phyloP scores from a whole-genome alignment of 2,113 vertebrate genomes.

The Eretmochelys imbricata region DNA sequence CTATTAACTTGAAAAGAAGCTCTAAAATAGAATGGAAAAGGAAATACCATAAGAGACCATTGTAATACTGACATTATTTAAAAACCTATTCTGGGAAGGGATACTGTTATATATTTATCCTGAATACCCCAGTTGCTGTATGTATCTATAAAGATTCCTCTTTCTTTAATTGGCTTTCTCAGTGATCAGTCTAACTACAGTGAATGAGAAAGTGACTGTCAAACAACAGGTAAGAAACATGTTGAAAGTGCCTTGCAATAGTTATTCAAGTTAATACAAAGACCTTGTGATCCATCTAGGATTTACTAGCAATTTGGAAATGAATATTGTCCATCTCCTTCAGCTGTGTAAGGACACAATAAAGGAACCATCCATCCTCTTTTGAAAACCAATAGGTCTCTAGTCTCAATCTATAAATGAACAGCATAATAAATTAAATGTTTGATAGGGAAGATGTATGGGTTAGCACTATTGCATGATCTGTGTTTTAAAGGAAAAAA shows the following conservation, averaged over 20 bases:
- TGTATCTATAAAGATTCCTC: not conserved
- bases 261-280: slow-evolving; percentile 53
- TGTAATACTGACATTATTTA: not conserved
- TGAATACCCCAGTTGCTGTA: not conserved
- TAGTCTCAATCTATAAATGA: slow-evolving; percentile 69
- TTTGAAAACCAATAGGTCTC: slow-evolving; percentile 65
- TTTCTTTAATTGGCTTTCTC: slow-evolving; percentile 16
- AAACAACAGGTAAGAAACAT: not conserved
- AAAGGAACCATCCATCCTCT: slow-evolving; percentile 65
- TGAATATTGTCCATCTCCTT: slow-evolving; percentile 27
- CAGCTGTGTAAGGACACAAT: slow-evolving; percentile 57
- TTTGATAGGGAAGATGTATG: slow-evolving; percentile 64
- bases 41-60: not conserved
- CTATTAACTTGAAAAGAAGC: not conserved
- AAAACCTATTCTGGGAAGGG: not conserved
- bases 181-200: not conserved
- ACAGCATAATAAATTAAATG: slow-evolving; percentile 73
- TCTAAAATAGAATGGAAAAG: not conserved
- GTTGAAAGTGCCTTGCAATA: slow-evolving; percentile 18
- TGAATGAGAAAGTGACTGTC: slow-evolving; percentile 30
- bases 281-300: not conserved
- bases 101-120: not conserved
- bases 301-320: slow-evolving; percentile 53
- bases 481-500: slow-evolving; percentile 67
- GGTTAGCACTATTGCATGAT: slow-evolving; percentile 53